Evolutionary conservation across 2,113 vertebrate genomes (phyloP), one percentile per base, ranked within the genome.

Genomic region (Oriolus oriolus): DNA sequence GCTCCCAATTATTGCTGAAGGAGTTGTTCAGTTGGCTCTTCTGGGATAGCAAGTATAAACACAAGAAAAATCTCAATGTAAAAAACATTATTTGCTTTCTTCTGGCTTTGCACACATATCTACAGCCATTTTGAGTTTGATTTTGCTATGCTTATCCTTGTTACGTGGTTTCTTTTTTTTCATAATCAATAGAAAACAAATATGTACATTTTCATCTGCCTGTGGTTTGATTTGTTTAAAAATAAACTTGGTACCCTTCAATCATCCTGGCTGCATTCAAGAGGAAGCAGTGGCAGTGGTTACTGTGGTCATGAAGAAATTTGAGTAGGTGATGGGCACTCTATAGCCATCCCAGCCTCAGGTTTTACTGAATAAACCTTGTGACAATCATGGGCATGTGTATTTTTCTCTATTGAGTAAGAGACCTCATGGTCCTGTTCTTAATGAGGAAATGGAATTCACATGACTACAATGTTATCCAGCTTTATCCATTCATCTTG

Each of bases 1-100:
- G 17, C 49, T 77, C 10, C 33, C 74, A 89, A 68, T 87, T 96
- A 94, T 80, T 83, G 22, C 64, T 83, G 35, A 77, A 87, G 80
- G 39, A 42, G 31, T 70, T 94, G 53, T 45, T 92, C 30, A 30
- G 2, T 90, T 91, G 47, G 6, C 9, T 91, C 44, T 92, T 44
- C 49, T 56, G 70, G 30, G 50, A 87, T 33, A 81, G 30, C 21
- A 84, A 73, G 31, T 73, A 88, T 23, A 89, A 90, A 76, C 41
- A 74, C 9, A 76, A 74, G 57, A 86, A 82, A 85, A 90, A 66
- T 84, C 15, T 71, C 7, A 2, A 7, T 63, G 24, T 78, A 49
- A 60, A 78, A 90, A 94, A 16, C 31, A 65, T 18, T 7, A 23
- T 33, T 75, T 87, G 19, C 9, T 91, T 92, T 82, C 69, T 11